A percentile compares a stretch with the other conserved stretches of the same genome.
Conservation (phyloP, 2,888 invertebrate genomes). For the Eurois occulta region DNA sequence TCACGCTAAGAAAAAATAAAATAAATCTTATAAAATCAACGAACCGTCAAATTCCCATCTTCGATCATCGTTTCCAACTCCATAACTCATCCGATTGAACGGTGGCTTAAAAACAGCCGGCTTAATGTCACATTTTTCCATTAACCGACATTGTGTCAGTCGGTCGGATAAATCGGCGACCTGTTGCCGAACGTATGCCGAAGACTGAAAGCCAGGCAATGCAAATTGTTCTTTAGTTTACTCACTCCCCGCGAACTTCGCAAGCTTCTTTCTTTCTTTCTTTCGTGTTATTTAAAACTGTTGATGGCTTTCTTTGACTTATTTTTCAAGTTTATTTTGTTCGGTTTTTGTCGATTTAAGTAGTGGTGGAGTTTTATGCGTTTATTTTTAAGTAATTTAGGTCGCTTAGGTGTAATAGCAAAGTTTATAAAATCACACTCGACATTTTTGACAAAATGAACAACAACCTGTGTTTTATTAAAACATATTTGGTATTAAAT, state of each 20-base stretch:
- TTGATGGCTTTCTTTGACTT: constrained; percentile 57
- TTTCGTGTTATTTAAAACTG: constrained; percentile 64
- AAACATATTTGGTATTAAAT: constrained; percentile 7
- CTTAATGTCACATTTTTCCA: constrained; percentile 86
- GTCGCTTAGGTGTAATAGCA: background rate
- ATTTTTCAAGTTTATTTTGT: constrained; percentile 49
- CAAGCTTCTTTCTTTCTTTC: constrained; percentile 63
- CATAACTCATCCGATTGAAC: constrained; percentile 82
- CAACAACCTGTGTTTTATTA: constrained; percentile 11
- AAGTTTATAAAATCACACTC: background rate
- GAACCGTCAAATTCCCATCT: constrained; percentile 76
- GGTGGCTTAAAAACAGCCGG: constrained; percentile 79
- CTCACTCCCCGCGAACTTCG: constrained; percentile 65
- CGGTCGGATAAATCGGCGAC: constrained; percentile 84
- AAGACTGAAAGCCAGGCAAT: constrained; percentile 74
- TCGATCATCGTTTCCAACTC: constrained; percentile 75
- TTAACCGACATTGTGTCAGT: constrained; percentile 80
- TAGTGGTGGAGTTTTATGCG: constrained; percentile 26
- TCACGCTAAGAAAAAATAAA: constrained; percentile 50
- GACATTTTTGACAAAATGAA: background rate
- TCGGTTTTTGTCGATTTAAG: constrained; percentile 29
- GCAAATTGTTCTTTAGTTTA: constrained; percentile 85
- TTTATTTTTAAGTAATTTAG: constrained; percentile 14
- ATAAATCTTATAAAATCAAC: constrained; percentile 72
- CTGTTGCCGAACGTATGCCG: constrained; percentile 84